Base-by-base conservation (phyloP, 2,797 vertebrate species). In the Sciurus vulgaris region DNA sequence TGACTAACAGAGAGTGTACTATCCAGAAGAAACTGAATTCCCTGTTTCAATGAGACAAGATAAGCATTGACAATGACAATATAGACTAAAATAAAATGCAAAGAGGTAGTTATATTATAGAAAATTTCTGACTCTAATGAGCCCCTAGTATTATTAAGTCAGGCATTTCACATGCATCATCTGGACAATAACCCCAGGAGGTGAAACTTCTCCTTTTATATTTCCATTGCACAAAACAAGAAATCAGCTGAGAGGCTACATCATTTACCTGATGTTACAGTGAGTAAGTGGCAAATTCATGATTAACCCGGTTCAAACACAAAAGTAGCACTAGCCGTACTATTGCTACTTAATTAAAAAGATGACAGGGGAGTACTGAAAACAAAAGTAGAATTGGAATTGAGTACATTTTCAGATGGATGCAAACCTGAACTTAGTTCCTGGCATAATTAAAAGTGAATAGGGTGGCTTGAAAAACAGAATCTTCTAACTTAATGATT, bases 101-200 rank as follows among this genome's bases (percentile, higher is more conserved):
- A 65, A 18, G 1, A 7, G 22, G 11, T 47, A 18, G 18, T 14
- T 38, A 10, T 5, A 15, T 5, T 61, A 17, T 0, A 12, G n/a
- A 88, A 54, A 70, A 33, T 5, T 13, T 47, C 47, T 30, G 51
- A 18, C 1, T 24, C 12, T 54, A 30, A 88, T 10, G 1, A 72
- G 54, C 22, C 28, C 3, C 12, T 10, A 10, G 22, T 7, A 41
- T 7, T 47, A 41, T 7, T 47, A 59, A 2, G 17, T 5, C n/a
- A 22, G 22, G 47, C n/a, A 65, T 12, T 63, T 74, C 33, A 9
- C 4, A 1, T 20, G 17, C 15, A n/a, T n/a, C 13, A 33, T 51
- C 70, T 49, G 59, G 72, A 88, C 17, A 61, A 67, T 44, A 41
- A 56, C 15, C 28, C 3, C 49, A 14, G 1, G 17, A 61, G 69